phyloP scores from a whole-genome alignment of 2,888 invertebrate genomes.

The Habroteleia sp. region DNA sequence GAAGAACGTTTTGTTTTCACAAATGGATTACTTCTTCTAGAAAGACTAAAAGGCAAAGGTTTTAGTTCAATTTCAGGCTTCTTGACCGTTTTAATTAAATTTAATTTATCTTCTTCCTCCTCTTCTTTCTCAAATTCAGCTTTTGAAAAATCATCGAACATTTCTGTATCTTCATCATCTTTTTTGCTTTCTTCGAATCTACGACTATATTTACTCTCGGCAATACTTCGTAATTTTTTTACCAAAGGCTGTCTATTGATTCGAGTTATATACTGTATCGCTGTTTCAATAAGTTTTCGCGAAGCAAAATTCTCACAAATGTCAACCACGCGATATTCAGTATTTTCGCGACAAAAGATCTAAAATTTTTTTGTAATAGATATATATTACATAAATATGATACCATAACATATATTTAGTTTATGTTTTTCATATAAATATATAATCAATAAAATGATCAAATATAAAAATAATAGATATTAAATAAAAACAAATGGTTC shows the following conservation, averaged over 20 bases:
- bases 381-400: too few relatives aligned
- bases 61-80: slow-evolving; percentile 73
- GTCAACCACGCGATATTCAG: slow-evolving; percentile 93
- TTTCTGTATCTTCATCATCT: slow-evolving; percentile 68
- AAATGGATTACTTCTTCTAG: slow-evolving; percentile 81
- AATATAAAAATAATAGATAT: too few relatives aligned
- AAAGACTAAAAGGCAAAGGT: slow-evolving; percentile 70
- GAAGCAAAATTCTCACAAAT: slow-evolving; percentile 91
- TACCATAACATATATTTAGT: too few relatives aligned
- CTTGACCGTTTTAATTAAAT: too few relatives aligned
- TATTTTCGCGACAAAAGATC: slow-evolving; percentile 91
- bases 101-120: slow-evolving; percentile 58
- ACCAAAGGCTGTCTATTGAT: slow-evolving; percentile 89
- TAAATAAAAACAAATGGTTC: too few relatives aligned
- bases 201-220: slow-evolving; percentile 73
- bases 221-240: slow-evolving; percentile 84
- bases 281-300: slow-evolving; percentile 89
- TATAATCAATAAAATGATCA: too few relatives aligned
- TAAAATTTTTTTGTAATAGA: slow-evolving; percentile 74
- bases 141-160: slow-evolving; percentile 59
- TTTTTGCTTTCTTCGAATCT: slow-evolving; percentile 71
- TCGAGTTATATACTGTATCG: slow-evolving; percentile 93
- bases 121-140: slow-evolving; percentile 47
- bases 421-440: too few relatives aligned
- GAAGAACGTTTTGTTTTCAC: slow-evolving; percentile 74